These are phyloP conservation scores for Cheilosia vulpina DNA, from an alignment of 2,888 invertebrate genomes.

Conservation along the genomic window DNA sequence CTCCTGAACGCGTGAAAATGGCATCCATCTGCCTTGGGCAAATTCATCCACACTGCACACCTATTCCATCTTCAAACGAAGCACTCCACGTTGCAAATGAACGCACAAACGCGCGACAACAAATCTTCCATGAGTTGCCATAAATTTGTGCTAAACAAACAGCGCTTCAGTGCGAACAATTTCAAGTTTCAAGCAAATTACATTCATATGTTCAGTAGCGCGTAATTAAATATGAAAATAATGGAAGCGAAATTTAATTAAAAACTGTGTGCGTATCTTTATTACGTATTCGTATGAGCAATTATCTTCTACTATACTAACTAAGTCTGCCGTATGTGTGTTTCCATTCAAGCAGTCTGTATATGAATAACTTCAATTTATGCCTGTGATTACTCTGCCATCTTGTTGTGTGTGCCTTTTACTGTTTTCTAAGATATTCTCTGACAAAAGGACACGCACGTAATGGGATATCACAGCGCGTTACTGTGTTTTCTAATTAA, in stretches of 20 bases:
- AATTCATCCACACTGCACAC: neutral
- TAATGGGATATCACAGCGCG: conserved; percentile 68
- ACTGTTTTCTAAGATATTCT: conserved; percentile 25
- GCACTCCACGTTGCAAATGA: neutral
- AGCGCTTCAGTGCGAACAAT: neutral
- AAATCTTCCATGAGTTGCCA: conserved; percentile 5
- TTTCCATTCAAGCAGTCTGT: conserved; percentile 27
- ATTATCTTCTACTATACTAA: conserved; percentile 62
- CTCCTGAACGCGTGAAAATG: too few relatives aligned
- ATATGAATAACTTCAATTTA: conserved; percentile 71
- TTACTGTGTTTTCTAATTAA: conserved; percentile 74
- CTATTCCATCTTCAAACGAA: neutral
- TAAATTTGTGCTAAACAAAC: neutral
- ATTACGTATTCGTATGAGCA: conserved; percentile 48
- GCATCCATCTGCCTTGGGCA: too few relatives aligned
- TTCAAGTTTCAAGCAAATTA: conserved; percentile 51
- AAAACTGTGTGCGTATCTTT: conserved; percentile 67
- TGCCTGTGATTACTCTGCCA: conserved; percentile 57
- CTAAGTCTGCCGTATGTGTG: conserved; percentile 21
- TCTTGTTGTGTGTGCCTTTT: conserved; percentile 10
- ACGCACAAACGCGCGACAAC: neutral
- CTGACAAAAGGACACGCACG: conserved; percentile 50
- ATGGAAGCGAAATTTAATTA: conserved; percentile 72
- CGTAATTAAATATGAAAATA: conserved; percentile 74
- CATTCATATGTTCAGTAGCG: conserved; percentile 47